Evolutionary conservation across 2,888 invertebrate species (phyloP), one percentile per base, ranked within the genome.

Genomic region (Protonemura montana): DNA sequence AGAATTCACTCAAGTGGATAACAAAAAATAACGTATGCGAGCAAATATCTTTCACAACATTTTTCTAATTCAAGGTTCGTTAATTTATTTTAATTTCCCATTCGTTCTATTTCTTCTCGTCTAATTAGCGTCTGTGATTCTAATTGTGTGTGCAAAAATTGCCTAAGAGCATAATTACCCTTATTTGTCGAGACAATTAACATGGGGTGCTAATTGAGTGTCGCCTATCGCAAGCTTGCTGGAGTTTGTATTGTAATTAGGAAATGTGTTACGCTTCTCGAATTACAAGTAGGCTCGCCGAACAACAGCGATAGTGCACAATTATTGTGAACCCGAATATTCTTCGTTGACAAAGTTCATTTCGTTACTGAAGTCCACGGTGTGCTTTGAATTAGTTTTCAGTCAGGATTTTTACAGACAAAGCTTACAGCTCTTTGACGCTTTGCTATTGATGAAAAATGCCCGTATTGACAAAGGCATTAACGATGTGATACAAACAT

Each of bases 111-210:
- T 82, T 30, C 25, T 42, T 59, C 42, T 59, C 84, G 29, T 84
- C 84, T 84, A 59, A 76, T 84, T 76, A 84, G 76, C 21, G 84
- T 76, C 29, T 84, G 84, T 26, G 42, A 84, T 84, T 76, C 59
- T 27, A 26, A 29, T 84, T 13, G 41, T 42, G 26, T 26, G 29
- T 59, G 59, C 59, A 59, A 59, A 84, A 84, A 84, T 59, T 30
- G 29, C 27, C 76, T n/a, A 5, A 28, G 82, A 82, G 76, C 26
- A 84, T 84, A 84, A 84, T 84, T 84, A 84, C 84, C 84, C 84
- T 84, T 84, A 84, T 28, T 84, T 26, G 84, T 42, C 76, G 27
- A 76, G 28, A 84, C 76, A 84, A 84, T 84, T 84, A 84, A 59
- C 29, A 76, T 76, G 25, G 0, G 42, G 27, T 76, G 27, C 81